These are phyloP conservation scores for Riptortus pedestris DNA, from an alignment of 1,140 invertebrate species.

Conservation along the genomic window DNA sequence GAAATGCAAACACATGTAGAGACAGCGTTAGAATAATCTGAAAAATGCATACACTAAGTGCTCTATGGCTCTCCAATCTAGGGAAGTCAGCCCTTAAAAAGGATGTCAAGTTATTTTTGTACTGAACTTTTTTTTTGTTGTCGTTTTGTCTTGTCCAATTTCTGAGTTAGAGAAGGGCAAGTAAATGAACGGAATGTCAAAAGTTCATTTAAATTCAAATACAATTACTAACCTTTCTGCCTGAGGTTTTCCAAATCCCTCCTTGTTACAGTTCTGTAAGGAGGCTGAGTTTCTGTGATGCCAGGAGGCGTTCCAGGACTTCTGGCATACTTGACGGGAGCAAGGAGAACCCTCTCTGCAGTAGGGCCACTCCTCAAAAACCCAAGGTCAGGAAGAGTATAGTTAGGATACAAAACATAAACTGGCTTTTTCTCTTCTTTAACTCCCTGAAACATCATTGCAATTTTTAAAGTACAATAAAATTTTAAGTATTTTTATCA, in stretches of 20 bases:
- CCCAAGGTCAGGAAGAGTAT: conserved; percentile 75
- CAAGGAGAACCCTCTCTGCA: conserved; percentile 50
- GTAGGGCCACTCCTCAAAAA: conserved; percentile 57
- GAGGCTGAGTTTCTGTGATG: conserved; percentile 19
- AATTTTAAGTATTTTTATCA: background rate
- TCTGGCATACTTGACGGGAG: conserved; percentile 40
- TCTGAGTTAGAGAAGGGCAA: no score
- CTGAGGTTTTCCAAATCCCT: conserved; percentile 66
- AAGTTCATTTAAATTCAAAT: no score
- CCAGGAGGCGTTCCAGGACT: conserved; percentile 28
- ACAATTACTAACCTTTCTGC: conserved; percentile 59
- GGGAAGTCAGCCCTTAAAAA: no score
- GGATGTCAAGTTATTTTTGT: no score
- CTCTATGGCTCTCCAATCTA: no score
- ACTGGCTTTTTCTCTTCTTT: conserved; percentile 53
- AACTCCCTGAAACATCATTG: conserved; percentile 2
- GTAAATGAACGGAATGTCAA: no score
- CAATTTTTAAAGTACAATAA: background rate
- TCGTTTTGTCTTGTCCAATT: no score
- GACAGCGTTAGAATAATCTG: no score
- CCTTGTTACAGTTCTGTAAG: conserved; percentile 35
- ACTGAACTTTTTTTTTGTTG: no score
- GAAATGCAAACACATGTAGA: no score
- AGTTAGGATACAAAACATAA: conserved; percentile 85
- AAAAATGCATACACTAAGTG: no score